Evolutionary conservation across 2,797 vertebrate genomes (phyloP).

Genomic region (Nannoperca obscura): DNA sequence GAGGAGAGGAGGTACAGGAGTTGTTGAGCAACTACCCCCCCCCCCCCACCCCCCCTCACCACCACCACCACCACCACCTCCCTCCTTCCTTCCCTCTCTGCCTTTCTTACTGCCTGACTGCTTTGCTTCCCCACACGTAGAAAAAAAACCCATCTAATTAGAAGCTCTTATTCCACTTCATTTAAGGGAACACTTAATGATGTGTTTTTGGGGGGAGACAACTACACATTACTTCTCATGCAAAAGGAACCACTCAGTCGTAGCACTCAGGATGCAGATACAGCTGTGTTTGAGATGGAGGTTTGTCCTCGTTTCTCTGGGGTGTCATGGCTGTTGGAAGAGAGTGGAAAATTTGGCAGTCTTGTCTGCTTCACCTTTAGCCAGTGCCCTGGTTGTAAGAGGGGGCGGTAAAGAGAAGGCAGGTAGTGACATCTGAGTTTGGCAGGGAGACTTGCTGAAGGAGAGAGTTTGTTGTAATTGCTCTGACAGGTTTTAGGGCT

Average conservation of each 20-base stretch:
- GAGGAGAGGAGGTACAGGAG: constrained; percentile 72
- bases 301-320: constrained; percentile 59
- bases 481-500: constrained; percentile 88
- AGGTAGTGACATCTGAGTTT: constrained; percentile 77
- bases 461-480: constrained; percentile 83
- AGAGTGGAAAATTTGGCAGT: constrained; percentile 19
- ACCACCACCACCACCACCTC: constrained; percentile 8
- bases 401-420: constrained; percentile 55
- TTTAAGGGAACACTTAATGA: constrained; percentile 87
- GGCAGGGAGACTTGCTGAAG: constrained; percentile 75
- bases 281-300: constrained; percentile 78
- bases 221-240: constrained; percentile 84
- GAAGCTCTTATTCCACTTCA: constrained; percentile 88
- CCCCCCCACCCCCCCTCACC: constrained; percentile 22
- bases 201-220: constrained; percentile 83
- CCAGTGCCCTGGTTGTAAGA: constrained; percentile 55
- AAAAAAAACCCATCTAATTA: constrained; percentile 83
- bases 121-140: constrained; percentile 75
- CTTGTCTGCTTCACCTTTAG: constrained; percentile 66
- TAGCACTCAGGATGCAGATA: constrained; percentile 74
- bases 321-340: constrained; percentile 44
- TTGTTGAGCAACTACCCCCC: constrained; percentile 71
- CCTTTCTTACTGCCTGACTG: constrained; percentile 81
- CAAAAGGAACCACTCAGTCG: constrained; percentile 75
- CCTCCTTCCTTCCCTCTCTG: constrained; percentile 63